Evolutionary conservation across 2,113 vertebrate species (phyloP).

Genomic region (Acanthochromis polyacanthus): DNA sequence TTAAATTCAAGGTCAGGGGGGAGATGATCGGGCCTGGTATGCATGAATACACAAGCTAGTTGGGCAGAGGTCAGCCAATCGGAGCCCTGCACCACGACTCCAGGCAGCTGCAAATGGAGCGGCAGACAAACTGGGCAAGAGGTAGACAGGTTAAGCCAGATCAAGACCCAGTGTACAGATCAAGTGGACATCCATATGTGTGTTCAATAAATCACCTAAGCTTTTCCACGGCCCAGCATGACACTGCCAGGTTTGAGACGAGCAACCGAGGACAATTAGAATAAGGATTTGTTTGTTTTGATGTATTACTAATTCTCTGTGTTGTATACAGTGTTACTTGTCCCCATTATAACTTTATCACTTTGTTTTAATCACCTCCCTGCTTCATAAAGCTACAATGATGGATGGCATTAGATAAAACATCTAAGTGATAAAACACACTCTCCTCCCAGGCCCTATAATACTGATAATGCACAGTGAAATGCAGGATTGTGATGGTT

Average conservation of each 20-base stretch:
- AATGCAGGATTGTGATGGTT: conserved; percentile 26
- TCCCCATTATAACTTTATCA: neutral
- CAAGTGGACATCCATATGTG: conserved; percentile 49
- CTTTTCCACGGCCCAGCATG: neutral
- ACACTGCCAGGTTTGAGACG: neutral
- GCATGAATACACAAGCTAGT: conserved; percentile 25
- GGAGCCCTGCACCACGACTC: conserved; percentile 22
- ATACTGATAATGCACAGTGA: conserved; percentile 30
- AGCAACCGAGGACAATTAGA: neutral
- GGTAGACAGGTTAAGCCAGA: conserved; percentile 74
- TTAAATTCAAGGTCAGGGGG: conserved; percentile 31
- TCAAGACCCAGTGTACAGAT: conserved; percentile 52
- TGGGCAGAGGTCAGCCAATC: conserved; percentile 55
- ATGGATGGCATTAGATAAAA: conserved; percentile 7
- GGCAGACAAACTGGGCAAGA: conserved; percentile 47
- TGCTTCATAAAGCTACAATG: neutral
- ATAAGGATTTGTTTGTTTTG: neutral
- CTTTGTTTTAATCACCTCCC: neutral
- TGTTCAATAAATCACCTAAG: conserved; percentile 42
- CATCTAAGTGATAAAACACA: neutral
- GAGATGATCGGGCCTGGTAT: conserved; percentile 13
- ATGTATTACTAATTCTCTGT: neutral
- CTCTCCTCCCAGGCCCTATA: neutral
- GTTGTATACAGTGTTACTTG: too few species aligned
- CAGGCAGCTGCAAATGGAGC: conserved; percentile 44